phyloP scores from a whole-genome alignment of 1,140 invertebrate genomes.

The Pseudomyrmex cubaensis region DNA sequence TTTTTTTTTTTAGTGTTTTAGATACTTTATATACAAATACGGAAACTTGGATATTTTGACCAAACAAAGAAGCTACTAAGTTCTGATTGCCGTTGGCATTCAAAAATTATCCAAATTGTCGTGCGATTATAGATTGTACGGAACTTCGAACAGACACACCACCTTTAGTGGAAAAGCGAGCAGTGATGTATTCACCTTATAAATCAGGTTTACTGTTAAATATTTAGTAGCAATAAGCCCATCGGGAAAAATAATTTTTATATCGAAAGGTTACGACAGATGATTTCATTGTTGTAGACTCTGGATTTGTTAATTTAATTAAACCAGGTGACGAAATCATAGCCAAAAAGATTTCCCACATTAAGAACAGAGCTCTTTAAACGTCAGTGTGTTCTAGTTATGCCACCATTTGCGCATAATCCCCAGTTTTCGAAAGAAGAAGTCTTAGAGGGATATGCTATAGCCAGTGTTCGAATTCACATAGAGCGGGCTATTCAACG shows the following conservation, averaged over 20 bases:
- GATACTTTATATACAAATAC: not conserved
- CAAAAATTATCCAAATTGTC: conserved; percentile 58
- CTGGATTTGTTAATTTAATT: conserved; percentile 74
- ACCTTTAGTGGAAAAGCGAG: conserved; percentile 54
- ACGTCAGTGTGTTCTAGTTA: conserved; percentile 52
- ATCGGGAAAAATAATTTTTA: conserved; percentile 67
- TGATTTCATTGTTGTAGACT: conserved; percentile 68
- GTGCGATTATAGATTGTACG: conserved; percentile 61
- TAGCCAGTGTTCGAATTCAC: conserved; percentile 67
- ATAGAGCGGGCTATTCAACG: conserved; percentile 65
- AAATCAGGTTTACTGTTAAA: conserved; percentile 66
- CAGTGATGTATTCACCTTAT: conserved; percentile 69
- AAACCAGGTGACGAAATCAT: conserved; percentile 77
- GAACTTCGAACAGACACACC: conserved; percentile 61
- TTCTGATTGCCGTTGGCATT: not conserved
- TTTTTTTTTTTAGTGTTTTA: conserved; percentile 3
- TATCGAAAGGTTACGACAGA: conserved; percentile 73
- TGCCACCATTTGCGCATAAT: conserved; percentile 51
- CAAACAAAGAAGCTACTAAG: not conserved
- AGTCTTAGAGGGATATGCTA: conserved; percentile 35
- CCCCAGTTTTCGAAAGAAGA: conserved; percentile 52
- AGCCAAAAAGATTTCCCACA: conserved; percentile 79
- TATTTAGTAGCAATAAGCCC: conserved; percentile 62
- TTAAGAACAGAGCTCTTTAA: conserved; percentile 55
- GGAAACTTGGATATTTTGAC: not conserved